A percentile compares a stretch with the other conserved stretches of the same genome.
Conservation (phyloP, 1,140 invertebrate genomes). For the Trichogramma pretiosum region DNA sequence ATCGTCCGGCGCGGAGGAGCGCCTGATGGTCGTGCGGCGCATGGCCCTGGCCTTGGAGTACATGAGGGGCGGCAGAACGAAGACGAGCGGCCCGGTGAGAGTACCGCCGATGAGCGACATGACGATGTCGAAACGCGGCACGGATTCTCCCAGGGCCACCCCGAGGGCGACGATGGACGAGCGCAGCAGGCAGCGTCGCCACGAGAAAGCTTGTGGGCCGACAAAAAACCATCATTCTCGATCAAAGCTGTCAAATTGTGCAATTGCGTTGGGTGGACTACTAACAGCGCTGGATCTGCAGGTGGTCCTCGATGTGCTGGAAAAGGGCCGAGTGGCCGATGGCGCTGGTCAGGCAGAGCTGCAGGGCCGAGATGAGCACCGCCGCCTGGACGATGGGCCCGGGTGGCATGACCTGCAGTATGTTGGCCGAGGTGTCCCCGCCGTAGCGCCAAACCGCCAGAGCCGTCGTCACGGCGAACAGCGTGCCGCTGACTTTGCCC, state of each 20-base stretch:
- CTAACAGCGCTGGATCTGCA: conserved; percentile 51
- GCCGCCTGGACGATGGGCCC: conserved; percentile 52
- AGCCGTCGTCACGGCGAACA: conserved; percentile 56
- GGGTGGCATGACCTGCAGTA: conserved; percentile 51
- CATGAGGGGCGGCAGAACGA: conserved; percentile 76
- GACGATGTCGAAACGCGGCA: conserved; percentile 82
- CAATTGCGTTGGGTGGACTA: neutral
- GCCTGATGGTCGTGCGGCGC: conserved; percentile 16
- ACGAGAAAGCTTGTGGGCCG: conserved; percentile 66
- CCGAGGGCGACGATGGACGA: conserved; percentile 61
- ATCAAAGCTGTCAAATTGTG: neutral
- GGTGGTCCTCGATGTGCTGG: conserved; percentile 59
- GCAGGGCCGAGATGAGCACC: conserved; percentile 59
- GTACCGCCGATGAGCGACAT: conserved; percentile 80
- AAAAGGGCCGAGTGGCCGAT: conserved; percentile 67
- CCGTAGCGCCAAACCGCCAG: conserved; percentile 57
- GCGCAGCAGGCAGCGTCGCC: conserved; percentile 65
- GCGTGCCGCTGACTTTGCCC: conserved; percentile 52
- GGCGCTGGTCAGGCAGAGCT: conserved; percentile 66
- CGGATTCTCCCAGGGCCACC: conserved; percentile 68
- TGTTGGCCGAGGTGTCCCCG: conserved; percentile 40
- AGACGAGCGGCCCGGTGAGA: conserved; percentile 74
- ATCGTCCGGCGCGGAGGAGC: conserved; percentile 20
- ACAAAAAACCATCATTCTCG: conserved; percentile 5
- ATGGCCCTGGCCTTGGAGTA: conserved; percentile 48